Evolutionary conservation across 1,140 invertebrate species (phyloP), one percentile per base, ranked within the genome.

Genomic region (Lysiphlebus fabarum): DNA sequence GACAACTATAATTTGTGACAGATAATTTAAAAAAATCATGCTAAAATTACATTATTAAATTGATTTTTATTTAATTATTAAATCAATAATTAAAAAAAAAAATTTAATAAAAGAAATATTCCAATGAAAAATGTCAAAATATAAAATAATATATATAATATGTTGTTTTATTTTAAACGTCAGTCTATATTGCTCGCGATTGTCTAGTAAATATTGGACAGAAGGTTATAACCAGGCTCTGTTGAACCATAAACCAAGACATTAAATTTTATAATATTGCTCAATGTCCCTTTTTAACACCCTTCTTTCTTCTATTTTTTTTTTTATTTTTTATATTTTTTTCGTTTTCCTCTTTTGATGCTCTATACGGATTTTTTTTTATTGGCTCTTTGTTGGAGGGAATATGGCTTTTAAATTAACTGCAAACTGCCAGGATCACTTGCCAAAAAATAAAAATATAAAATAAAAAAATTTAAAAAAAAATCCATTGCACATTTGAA

Each of bases 251-350:
- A 78, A 78, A 79, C 73, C 74, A 78, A 76, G 75, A 76, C 76
- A 78, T 79, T 78, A 78, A 78, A 78, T 79, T 78, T 78, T 79
- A 78, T 78, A 78, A 78, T 78, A 78, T 78, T 75, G 74, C 75
- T 68, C 53, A 58, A 61, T 67, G 61, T 61, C 68, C 66, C 64
- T 36, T 53, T 37, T 53, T 37, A 44, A 58, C 41, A 37, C 47
- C 48, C 34, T 51, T 64, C 65, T 65, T 56, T 62, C 67, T 26
- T 26, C 17, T 26, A 26, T 26, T 26, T 26, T n/a, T n/a, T n/a
- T n/a, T n/a, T n/a, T n/a, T n/a, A n/a, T n/a, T n/a, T n/a, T n/a
- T n/a, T n/a, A n/a, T n/a, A n/a, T n/a, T n/a, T n/a, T 26, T 26
- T 1, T 4, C 17, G 17, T 26, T 26, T 26, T 26, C 17, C 17